A percentile compares a stretch with the other conserved stretches of the same genome.
Conservation (phyloP, 2,888 invertebrate species). For the Macrosoma leucophasiata region DNA sequence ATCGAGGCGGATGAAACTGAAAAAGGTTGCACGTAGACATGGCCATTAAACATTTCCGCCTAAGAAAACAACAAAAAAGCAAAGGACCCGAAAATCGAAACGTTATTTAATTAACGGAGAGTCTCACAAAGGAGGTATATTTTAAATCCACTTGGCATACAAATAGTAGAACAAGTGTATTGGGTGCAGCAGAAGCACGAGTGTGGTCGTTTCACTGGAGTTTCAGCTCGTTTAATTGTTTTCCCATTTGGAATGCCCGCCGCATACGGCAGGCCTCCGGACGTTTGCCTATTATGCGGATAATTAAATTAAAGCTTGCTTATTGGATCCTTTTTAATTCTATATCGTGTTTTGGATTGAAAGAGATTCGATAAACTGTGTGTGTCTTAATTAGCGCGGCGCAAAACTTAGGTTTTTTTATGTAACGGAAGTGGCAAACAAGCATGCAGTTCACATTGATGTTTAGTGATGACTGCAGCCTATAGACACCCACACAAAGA, state of each 20-base stretch:
- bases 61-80: too few species aligned
- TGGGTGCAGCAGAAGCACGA: conserved; percentile 26
- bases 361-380: conserved; percentile 20
- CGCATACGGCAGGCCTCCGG: conserved; percentile 32
- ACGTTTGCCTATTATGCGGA: conserved; percentile 35
- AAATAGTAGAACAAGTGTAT: conserved; percentile 24
- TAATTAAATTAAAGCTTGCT: conserved; percentile 44
- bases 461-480: too few species aligned
- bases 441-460: too few species aligned
- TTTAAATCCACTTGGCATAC: conserved; percentile 30
- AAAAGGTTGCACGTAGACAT: too few species aligned
- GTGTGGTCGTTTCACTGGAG: conserved; percentile 32
- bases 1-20: too few species aligned
- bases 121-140: conserved; percentile 18
- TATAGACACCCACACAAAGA: too few species aligned
- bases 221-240: conserved; percentile 42
- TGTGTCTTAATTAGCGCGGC: too few species aligned
- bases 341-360: too few species aligned
- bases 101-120: conserved; percentile 5
- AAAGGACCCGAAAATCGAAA: too few species aligned
- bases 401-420: too few species aligned
- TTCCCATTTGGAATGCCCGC: conserved; percentile 38
- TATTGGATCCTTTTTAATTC: conserved; percentile 30
- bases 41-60: too few species aligned
- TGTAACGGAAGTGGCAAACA: too few species aligned